A percentile compares a stretch with the other conserved stretches of the same genome.
Evolutionary conservation across 2,888 invertebrate genomes (phyloP).

Genomic region (Alviniconcha strummeri): DNA sequence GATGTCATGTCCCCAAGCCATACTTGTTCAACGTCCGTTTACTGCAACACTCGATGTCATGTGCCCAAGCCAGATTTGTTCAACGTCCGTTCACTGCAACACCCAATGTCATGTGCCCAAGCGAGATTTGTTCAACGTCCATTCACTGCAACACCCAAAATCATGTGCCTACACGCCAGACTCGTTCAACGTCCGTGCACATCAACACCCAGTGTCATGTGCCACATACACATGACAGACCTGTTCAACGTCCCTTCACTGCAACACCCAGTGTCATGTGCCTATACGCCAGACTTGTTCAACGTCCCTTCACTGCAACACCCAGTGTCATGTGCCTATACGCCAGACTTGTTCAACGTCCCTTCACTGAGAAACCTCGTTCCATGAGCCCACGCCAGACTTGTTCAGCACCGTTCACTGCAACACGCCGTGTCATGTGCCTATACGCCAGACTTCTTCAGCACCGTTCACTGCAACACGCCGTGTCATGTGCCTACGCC

Average conservation of each 20-base stretch:
- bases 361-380: slow-evolving; percentile 52
- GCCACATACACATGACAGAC: background rate
- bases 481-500: background rate
- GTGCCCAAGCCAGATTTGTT: background rate
- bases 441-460: background rate
- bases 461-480: slow-evolving; percentile 50
- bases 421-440: background rate
- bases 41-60: slow-evolving; percentile 43
- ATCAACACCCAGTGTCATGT: no score
- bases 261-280: no score
- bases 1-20: background rate
- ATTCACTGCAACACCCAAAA: no score
- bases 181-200: no score
- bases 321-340: background rate
- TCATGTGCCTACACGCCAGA: no score
- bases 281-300: background rate
- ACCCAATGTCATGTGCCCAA: no score
- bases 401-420: slow-evolving; percentile 65
- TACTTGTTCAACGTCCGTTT: slow-evolving; percentile 38
- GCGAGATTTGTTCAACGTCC: no score
- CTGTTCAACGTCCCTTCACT: background rate
- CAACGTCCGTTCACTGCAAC: background rate
- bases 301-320: slow-evolving; percentile 50
- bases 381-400: slow-evolving; percentile 30
- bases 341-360: slow-evolving; percentile 47